Evolutionary conservation across 2,888 invertebrate genomes (phyloP).

Genomic region (Oegoconia quadripuncta): DNA sequence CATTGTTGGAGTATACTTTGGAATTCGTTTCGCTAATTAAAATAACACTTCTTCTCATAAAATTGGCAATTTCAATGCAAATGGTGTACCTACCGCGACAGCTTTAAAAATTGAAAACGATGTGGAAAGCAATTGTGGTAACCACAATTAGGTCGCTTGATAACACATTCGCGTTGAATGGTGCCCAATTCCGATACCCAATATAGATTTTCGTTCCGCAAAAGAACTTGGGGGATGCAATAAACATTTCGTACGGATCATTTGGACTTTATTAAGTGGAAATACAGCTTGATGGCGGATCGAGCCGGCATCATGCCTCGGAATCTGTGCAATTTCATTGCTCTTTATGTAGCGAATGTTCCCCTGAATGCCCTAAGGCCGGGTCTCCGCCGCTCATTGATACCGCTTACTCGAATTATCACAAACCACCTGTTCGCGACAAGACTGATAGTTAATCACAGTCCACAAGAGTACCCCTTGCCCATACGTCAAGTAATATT

Average conservation of each 20-base stretch:
- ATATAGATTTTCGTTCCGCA: constrained; percentile 33
- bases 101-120: constrained; percentile 3
- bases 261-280: constrained; percentile 66
- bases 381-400: background rate
- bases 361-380: background rate
- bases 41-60: constrained; percentile 2
- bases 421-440: constrained; percentile 7
- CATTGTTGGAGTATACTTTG: background rate
- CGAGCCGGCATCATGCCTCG: constrained; percentile 27
- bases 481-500: background rate
- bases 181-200: constrained; percentile 31
- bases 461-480: constrained; percentile 5
- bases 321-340: constrained; percentile 26
- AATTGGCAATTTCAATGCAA: constrained; percentile 5
- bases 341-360: constrained; percentile 23
- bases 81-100: constrained; percentile 1
- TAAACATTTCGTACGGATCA: constrained; percentile 58
- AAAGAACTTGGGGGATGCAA: constrained; percentile 39
- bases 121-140: constrained; percentile 2
- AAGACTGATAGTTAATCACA: constrained; percentile 4
- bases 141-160: constrained; percentile 4
- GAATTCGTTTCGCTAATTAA: constrained; percentile 5
- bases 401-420: constrained; percentile 3
- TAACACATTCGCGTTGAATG: constrained; percentile 19
- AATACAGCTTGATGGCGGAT: constrained; percentile 42